phyloP scores from a whole-genome alignment of 2,888 invertebrate genomes.

The Acronicta leporina region DNA sequence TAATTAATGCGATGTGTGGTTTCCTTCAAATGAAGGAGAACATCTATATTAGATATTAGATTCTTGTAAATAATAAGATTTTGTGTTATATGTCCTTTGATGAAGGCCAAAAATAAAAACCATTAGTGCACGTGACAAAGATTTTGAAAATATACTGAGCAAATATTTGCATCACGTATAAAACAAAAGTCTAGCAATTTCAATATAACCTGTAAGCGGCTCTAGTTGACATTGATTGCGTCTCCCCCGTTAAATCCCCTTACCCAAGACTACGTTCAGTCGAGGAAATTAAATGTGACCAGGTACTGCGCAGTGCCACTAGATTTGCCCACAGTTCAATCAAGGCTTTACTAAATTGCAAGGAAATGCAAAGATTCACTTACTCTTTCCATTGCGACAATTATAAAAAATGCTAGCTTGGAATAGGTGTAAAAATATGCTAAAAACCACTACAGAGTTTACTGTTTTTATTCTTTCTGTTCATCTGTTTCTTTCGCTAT shows the following conservation, averaged over 20 bases:
- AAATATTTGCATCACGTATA: background rate
- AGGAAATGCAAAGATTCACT: constrained; percentile 3
- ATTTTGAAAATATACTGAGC: background rate
- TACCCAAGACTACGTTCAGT: background rate
- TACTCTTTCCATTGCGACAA: constrained; percentile 1
- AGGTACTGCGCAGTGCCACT: background rate
- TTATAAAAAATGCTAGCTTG: background rate
- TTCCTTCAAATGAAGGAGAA: no score
- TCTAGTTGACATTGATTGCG: constrained; percentile 1
- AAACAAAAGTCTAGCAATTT: background rate
- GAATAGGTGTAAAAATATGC: background rate
- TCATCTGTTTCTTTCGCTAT: background rate
- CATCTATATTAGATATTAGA: no score
- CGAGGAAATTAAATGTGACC: constrained; percentile 1
- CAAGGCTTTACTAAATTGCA: background rate
- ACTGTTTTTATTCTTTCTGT: background rate
- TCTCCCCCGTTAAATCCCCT: background rate
- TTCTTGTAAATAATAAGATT: no score
- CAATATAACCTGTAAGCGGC: background rate
- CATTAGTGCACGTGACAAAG: no score
- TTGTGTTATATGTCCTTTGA: no score
- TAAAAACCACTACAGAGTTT: no score
- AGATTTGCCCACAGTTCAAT: background rate
- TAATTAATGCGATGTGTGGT: no score
- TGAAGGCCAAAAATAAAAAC: no score